Evolutionary conservation across 2,888 invertebrate genomes (phyloP).

Genomic region (Netelia inedita): DNA sequence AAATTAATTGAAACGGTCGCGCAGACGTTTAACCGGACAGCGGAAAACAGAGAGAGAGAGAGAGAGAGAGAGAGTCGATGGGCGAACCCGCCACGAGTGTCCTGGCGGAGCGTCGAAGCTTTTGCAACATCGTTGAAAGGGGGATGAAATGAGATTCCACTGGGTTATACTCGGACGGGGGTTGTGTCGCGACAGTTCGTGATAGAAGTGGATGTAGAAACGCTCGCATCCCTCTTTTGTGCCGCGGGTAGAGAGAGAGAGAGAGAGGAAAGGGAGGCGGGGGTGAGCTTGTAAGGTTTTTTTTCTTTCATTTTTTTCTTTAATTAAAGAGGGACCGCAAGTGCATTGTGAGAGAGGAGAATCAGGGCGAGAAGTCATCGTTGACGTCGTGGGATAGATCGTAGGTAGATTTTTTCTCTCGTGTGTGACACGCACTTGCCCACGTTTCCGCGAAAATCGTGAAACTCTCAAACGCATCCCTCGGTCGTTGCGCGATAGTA

Average conservation of each 20-base stretch:
- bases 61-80: too few species aligned
- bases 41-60: neutral
- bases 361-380: slow-evolving; percentile 51
- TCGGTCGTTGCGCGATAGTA: neutral
- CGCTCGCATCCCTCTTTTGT: slow-evolving; percentile 63
- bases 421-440: slow-evolving; percentile 54
- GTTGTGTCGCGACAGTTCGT: slow-evolving; percentile 47
- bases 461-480: slow-evolving; percentile 15
- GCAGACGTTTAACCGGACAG: slow-evolving; percentile 19
- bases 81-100: slow-evolving; percentile 6
- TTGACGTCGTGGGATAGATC: slow-evolving; percentile 49
- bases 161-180: slow-evolving; percentile 67
- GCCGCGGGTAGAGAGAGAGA: slow-evolving; percentile 50
- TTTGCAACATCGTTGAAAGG: slow-evolving; percentile 57
- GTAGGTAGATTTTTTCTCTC: slow-evolving; percentile 22
- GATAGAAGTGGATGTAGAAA: slow-evolving; percentile 74
- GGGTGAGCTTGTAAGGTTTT: slow-evolving; percentile 71
- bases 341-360: slow-evolving; percentile 59
- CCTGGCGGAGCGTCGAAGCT: slow-evolving; percentile 11
- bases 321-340: slow-evolving; percentile 75
- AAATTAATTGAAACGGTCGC: slow-evolving; percentile 59
- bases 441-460: slow-evolving; percentile 52
- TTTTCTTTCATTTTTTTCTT: slow-evolving; percentile 63
- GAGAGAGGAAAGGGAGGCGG: too few species aligned
- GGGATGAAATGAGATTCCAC: slow-evolving; percentile 76